Percentiles rank a stretch among this genome's conserved stretches.
Conservation (phyloP, 2,888 invertebrate species). For the Heliconius sara region DNA sequence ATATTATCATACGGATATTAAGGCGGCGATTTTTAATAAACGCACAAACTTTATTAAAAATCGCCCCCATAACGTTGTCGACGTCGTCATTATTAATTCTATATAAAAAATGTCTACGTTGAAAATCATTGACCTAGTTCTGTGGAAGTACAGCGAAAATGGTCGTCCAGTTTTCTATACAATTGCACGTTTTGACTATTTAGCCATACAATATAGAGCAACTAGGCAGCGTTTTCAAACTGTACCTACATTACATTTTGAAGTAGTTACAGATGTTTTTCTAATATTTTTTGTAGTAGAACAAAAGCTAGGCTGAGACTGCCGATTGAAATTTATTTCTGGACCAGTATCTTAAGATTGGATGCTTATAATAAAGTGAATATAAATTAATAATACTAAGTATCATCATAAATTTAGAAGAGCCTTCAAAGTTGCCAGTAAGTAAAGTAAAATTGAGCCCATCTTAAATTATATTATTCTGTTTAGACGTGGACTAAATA, state of each 20-base stretch:
- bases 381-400: not conserved
- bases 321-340: not conserved
- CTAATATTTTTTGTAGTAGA: not conserved
- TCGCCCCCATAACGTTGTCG: not conserved
- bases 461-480: not conserved
- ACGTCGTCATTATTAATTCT: constrained; percentile 4
- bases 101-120: constrained; percentile 16
- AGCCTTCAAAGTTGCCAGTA: not conserved
- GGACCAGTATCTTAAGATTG: not conserved
- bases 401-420: not conserved
- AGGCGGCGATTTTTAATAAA: constrained; percentile 13
- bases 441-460: not conserved
- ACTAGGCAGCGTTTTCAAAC: constrained; percentile 13
- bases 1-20: not conserved
- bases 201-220: constrained; percentile 18
- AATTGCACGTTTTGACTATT: constrained; percentile 25
- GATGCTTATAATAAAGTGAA: not conserved
- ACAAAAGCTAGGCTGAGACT: not conserved
- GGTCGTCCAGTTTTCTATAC: constrained; percentile 21
- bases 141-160: not conserved
- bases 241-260: constrained; percentile 14
- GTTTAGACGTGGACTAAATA: too few species aligned
- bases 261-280: not conserved
- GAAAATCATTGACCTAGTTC: constrained; percentile 18
- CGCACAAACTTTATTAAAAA: constrained; percentile 1